phyloP scores from a whole-genome alignment of 2,797 vertebrate species.

The Sebastes taczanowskii region DNA sequence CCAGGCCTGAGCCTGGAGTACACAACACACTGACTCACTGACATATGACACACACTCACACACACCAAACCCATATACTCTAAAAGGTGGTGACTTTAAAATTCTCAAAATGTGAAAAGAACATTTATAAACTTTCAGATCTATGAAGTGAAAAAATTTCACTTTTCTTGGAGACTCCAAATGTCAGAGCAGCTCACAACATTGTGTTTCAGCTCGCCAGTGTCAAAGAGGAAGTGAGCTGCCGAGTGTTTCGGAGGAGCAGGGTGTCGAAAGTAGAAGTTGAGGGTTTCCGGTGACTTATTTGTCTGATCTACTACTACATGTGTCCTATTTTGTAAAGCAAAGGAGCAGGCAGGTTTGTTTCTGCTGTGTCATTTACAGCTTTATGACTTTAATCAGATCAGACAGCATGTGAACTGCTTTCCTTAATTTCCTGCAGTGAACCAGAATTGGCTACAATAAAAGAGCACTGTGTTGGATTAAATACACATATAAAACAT shows the following conservation, averaged over 20 bases:
- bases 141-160: background rate
- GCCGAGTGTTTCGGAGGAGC: conserved; percentile 10
- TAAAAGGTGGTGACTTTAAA: background rate
- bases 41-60: conserved; percentile 1
- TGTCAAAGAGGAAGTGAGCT: conserved; percentile 62
- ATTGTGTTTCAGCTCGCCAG: background rate
- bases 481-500: conserved; percentile 26
- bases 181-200: background rate
- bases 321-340: conserved; percentile 13
- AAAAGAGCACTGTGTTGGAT: conserved; percentile 29
- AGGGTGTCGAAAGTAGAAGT: conserved; percentile 63
- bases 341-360: background rate
- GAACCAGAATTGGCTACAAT: conserved; percentile 31
- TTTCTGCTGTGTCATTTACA: conserved; percentile 31
- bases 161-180: background rate
- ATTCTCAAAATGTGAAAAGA: background rate
- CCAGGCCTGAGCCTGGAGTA: conserved; percentile 13
- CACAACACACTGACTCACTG: conserved; percentile 33
- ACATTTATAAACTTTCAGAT: background rate
- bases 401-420: conserved; percentile 2
- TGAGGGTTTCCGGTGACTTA: conserved; percentile 49
- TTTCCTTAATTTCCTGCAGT: conserved; percentile 61
- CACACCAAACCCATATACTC: background rate
- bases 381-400: conserved; percentile 51
- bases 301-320: background rate